Conservation (phyloP, 2,797 vertebrate species). For the Oreortyx pictus region DNA sequence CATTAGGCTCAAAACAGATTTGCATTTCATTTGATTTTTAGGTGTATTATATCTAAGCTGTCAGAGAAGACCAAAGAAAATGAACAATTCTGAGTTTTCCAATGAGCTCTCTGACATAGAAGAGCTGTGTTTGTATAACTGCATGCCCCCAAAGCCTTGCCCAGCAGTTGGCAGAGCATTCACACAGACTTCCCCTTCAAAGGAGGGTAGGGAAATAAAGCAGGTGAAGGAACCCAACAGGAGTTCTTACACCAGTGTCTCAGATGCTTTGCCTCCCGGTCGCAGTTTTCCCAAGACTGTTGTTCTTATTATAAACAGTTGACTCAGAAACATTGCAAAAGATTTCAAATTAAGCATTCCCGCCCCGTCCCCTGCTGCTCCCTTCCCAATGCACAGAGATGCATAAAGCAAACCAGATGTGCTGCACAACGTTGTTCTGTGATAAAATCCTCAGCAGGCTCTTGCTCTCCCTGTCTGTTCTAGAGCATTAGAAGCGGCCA, state of each 20-base stretch:
- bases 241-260: slow-evolving; percentile 48
- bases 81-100: not conserved
- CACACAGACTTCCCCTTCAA: not conserved
- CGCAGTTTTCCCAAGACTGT: slow-evolving; percentile 59
- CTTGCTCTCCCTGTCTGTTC: slow-evolving; percentile 37
- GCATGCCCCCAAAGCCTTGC: not conserved
- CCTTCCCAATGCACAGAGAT: slow-evolving; percentile 41
- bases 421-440: not conserved
- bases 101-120: not conserved
- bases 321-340: slow-evolving; percentile 49
- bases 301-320: slow-evolving; percentile 62
- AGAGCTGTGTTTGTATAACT: not conserved
- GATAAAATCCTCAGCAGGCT: slow-evolving; percentile 50
- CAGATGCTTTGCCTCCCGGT: slow-evolving; percentile 53
- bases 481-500: slow-evolving; percentile 13
- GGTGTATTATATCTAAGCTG: not conserved
- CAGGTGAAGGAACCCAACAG: slow-evolving; percentile 32
- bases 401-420: slow-evolving; percentile 78
- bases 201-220: not conserved
- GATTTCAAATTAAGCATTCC: slow-evolving; percentile 61
- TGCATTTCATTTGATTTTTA: not conserved
- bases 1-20: not conserved
- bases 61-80: not conserved
- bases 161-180: not conserved
- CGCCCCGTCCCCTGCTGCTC: slow-evolving; percentile 44